Conservation (phyloP, 2,888 invertebrate genomes). For the Strigamia transsilvanica region DNA sequence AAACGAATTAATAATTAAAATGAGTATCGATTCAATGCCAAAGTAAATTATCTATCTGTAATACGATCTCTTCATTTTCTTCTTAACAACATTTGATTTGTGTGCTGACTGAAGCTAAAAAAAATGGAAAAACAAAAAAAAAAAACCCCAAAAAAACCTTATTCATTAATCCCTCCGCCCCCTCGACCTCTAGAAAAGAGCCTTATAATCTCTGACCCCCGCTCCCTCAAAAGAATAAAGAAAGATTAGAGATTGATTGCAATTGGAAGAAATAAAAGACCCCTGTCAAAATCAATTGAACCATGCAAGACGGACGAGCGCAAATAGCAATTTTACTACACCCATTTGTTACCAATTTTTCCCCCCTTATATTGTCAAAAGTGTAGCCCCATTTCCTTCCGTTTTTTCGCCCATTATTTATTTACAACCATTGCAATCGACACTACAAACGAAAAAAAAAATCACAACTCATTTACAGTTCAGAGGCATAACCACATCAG, state of each 20-base stretch:
- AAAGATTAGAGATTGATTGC: neutral
- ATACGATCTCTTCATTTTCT: neutral
- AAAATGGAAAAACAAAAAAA: neutral
- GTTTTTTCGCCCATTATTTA: neutral
- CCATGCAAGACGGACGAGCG: neutral
- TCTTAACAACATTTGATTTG: neutral
- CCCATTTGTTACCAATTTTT: neutral
- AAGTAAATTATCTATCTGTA: neutral
- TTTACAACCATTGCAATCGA: neutral
- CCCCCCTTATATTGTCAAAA: neutral
- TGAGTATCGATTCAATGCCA: neutral
- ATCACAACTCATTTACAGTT: no score
- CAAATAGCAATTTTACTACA: conserved; percentile 3
- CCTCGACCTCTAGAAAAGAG: neutral
- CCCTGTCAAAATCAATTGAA: conserved; percentile 2
- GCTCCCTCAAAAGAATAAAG: neutral
- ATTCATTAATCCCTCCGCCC: no score
- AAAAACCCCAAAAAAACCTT: neutral
- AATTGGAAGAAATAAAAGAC: neutral
- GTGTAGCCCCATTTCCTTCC: neutral
- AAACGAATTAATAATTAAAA: neutral
- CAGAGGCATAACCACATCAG: no score
- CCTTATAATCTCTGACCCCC: neutral
- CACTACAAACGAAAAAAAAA: no score
- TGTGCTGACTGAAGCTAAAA: neutral